phyloP scores from a whole-genome alignment of 2,888 invertebrate species.

The Artemia sp. region DNA sequence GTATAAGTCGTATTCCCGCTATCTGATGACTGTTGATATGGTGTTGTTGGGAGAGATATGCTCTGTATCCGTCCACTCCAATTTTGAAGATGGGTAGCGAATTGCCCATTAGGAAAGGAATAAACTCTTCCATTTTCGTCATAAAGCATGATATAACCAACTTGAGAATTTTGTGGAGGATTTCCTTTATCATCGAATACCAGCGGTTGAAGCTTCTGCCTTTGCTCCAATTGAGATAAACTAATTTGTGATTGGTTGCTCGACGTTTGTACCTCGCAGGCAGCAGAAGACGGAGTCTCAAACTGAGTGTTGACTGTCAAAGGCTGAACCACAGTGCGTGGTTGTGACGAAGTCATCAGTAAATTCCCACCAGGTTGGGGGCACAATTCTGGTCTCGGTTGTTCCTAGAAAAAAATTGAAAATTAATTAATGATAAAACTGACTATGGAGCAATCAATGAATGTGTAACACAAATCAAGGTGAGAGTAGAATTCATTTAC shows the following conservation, averaged over 20 bases:
- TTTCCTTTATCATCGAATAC: neutral
- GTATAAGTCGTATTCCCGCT: neutral
- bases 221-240: conserved; percentile 1
- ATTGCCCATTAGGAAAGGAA: neutral
- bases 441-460: no score
- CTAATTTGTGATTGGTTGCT: neutral
- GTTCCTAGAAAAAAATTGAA: neutral
- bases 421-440: neutral
- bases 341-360: neutral
- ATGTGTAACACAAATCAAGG: no score
- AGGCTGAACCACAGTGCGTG: neutral
- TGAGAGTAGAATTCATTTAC: no score
- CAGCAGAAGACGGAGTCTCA: neutral
- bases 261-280: neutral
- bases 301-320: conserved; percentile 14
- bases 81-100: neutral
- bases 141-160: neutral
- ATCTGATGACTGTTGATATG: neutral
- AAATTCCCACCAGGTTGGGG: neutral
- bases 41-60: neutral
- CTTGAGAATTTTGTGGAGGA: neutral
- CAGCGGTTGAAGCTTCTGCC: conserved; percentile 10
- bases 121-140: neutral
- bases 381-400: neutral
- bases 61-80: neutral